phyloP scores from a whole-genome alignment of 2,797 vertebrate species.

The Dromococcyx pavoninus region DNA sequence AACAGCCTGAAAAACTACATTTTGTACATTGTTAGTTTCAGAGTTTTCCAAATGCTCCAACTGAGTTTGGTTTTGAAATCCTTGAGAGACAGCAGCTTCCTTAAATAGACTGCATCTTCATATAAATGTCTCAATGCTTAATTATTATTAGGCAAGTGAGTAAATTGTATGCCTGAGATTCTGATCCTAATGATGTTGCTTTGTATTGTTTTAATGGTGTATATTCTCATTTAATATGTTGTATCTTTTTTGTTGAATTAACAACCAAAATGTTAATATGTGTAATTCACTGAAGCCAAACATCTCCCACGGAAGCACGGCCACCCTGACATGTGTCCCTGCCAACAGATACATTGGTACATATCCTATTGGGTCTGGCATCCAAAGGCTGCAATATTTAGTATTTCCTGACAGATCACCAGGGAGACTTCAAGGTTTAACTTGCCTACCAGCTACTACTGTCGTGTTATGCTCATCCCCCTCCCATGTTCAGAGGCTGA shows the following conservation, averaged over 20 bases:
- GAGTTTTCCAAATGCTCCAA: neutral
- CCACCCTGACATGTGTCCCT: neutral
- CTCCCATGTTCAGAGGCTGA: neutral
- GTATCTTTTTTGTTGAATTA: neutral
- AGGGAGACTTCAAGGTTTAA: conserved; percentile 13
- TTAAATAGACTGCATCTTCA: neutral
- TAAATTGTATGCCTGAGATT: neutral
- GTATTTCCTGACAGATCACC: conserved; percentile 19
- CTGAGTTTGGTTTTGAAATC: neutral
- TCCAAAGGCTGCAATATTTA: conserved; percentile 27
- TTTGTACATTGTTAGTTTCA: neutral
- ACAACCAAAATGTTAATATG: neutral
- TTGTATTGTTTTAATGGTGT: conserved; percentile 26
- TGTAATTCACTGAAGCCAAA: conserved; percentile 7
- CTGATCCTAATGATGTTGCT: neutral
- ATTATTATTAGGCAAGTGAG: neutral
- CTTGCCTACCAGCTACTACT: conserved; percentile 10
- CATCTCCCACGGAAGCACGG: neutral
- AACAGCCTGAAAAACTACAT: neutral
- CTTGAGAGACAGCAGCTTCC: neutral
- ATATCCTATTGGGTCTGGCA: neutral
- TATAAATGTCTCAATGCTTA: neutral
- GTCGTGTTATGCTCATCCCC: neutral
- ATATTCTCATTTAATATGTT: neutral
- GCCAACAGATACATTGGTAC: neutral